These are phyloP conservation scores for Drosophila neonasuta DNA, from an alignment of 2,888 invertebrate genomes.

Conservation along the genomic window DNA sequence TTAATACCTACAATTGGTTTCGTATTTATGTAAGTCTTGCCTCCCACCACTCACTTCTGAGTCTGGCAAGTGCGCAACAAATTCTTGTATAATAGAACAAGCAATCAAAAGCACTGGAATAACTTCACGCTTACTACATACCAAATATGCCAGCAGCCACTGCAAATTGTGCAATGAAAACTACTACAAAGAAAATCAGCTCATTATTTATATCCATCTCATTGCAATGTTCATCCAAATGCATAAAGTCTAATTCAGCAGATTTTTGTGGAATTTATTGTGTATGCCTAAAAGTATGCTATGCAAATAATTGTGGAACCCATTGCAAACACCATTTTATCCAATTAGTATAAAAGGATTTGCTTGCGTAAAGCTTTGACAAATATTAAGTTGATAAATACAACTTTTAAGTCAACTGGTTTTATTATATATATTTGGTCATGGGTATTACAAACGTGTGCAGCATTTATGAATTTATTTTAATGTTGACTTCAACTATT, in stretches of 20 bases:
- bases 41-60: neutral
- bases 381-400: neutral
- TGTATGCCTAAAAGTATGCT: conserved; percentile 12
- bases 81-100: neutral
- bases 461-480: too few relatives aligned
- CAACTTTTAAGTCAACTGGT: neutral
- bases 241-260: neutral
- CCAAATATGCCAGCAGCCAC: neutral
- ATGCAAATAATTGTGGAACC: neutral
- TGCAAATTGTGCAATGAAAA: neutral
- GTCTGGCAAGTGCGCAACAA: conserved; percentile 4
- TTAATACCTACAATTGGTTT: conserved; percentile 27
- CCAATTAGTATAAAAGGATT: neutral
- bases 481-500: too few relatives aligned
- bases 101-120: neutral
- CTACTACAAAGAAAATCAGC: neutral
- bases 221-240: neutral
- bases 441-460: too few relatives aligned
- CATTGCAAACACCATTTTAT: neutral
- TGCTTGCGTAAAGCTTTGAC: too few relatives aligned
- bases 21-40: conserved; percentile 17
- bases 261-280: neutral
- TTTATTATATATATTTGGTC: too few relatives aligned
- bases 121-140: conserved; percentile 15
- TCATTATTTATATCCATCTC: neutral